phyloP scores from a whole-genome alignment of 1,140 invertebrate genomes.

The Solenopsis invicta region DNA sequence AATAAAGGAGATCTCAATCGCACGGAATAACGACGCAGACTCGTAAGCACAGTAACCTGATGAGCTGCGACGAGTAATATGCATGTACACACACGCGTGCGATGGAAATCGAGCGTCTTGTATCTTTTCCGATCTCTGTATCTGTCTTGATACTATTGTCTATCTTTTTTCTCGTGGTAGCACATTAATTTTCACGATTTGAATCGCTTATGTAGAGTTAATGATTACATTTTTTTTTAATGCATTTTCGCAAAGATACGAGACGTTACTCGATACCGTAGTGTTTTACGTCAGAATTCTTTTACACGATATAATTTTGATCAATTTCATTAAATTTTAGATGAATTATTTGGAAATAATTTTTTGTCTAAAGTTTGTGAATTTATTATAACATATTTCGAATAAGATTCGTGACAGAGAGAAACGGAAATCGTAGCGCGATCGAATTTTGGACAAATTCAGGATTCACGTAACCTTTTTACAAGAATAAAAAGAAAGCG shows the following conservation, averaged over 20 bases:
- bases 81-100: neutral
- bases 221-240: neutral
- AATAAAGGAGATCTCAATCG: constrained; percentile 74
- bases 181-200: constrained; percentile 11
- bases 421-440: neutral
- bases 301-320: neutral
- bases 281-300: neutral
- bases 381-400: no score
- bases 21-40: constrained; percentile 68
- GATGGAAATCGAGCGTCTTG: constrained; percentile 40
- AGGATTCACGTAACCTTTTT: neutral
- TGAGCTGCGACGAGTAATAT: constrained; percentile 53
- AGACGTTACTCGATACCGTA: neutral
- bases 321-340: neutral
- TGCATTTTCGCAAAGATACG: neutral
- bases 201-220: neutral
- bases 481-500: constrained; percentile 4
- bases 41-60: constrained; percentile 71
- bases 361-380: no score
- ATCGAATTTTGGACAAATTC: constrained; percentile 13
- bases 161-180: neutral
- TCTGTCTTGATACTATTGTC: constrained; percentile 6
- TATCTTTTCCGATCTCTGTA: neutral
- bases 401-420: neutral
- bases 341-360: neutral